Evolutionary conservation across 2,888 invertebrate species (phyloP), one percentile per base, ranked within the genome.

Genomic region (Baccha elongata): DNA sequence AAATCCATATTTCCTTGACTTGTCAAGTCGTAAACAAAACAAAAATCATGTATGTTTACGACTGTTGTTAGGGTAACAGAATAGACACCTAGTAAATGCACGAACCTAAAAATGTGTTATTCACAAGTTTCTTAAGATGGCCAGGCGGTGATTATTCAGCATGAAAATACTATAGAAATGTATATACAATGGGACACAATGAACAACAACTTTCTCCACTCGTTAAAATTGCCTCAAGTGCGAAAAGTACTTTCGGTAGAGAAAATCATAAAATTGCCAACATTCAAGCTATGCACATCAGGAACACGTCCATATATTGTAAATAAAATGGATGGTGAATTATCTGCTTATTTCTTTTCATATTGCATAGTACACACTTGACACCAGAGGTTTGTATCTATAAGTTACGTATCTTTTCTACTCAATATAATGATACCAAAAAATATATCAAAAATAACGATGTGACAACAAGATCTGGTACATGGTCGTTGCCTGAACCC

Each of bases 201-300:
- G 11, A 32, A 32, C 17, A 46, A 68, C 55, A 48, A 81, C 75
- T 81, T 81, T 81, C 75, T 81, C 65, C 21, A 53, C 71, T 65
- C 69, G 75, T 69, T 32, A 44, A 75, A 75, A 75, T 67, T 44
- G 76, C 81, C 81, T 40, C 75, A 40, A 81, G 81, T 67, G 71
- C 76, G 48, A 76, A 71, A 76, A 75, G 76, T 67, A 81, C 81
- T 81, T 81, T 76, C 67, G 71, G 50, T 60, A 50, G 44, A 55
- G 69, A 65, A 58, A 80, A 80, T 74, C 79, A 58, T 58, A 32
- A 69, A 79, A 35, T 21, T 17, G 44, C 52, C 40, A 58, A 48
- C 53, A 71, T 17, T 60, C 29, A 32, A 32, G 8, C 29, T 32
- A 32, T n/a, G n/a, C n/a, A n/a, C n/a, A 23, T 11, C 40, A 79